Percentiles rank a stretch among this genome's conserved stretches.
Evolutionary conservation across 2,797 vertebrate species (phyloP).

Genomic region (Enteromius paludinosus): DNA sequence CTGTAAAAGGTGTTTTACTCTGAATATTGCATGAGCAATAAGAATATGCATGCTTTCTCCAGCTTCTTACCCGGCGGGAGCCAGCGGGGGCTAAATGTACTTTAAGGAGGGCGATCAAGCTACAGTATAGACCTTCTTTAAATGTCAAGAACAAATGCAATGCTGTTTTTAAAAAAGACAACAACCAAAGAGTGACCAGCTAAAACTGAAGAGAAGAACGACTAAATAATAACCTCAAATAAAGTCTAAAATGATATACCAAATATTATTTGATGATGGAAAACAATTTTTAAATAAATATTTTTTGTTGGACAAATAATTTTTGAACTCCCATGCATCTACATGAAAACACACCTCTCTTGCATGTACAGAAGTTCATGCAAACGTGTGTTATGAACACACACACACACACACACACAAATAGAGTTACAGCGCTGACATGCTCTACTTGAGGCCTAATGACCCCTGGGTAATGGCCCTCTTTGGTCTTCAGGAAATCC

Average conservation of each 20-base stretch:
- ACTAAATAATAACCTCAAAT: neutral
- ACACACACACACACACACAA: constrained; percentile 57
- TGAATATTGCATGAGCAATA: constrained; percentile 46
- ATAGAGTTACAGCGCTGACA: constrained; percentile 76
- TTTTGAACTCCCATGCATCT: neutral
- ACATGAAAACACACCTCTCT: neutral
- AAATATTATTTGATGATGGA: neutral
- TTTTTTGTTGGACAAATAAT: neutral
- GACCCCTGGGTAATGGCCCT: constrained; percentile 81
- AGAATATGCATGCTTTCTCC: constrained; percentile 35
- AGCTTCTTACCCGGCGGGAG: neutral
- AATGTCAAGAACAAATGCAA: constrained; percentile 28
- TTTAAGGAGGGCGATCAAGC: neutral
- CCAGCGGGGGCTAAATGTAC: neutral
- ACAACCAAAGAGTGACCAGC: neutral
- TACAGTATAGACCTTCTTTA: neutral
- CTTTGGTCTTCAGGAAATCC: constrained; percentile 81
- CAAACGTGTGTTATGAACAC: constrained; percentile 13
- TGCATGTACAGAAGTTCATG: constrained; percentile 10
- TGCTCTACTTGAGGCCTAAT: constrained; percentile 83
- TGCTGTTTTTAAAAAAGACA: neutral
- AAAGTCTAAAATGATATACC: too few species aligned
- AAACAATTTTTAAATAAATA: neutral
- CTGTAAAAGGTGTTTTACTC: constrained; percentile 14
- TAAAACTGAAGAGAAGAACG: neutral